phyloP scores from a whole-genome alignment of 2,797 vertebrate species.

The Channa striata region DNA sequence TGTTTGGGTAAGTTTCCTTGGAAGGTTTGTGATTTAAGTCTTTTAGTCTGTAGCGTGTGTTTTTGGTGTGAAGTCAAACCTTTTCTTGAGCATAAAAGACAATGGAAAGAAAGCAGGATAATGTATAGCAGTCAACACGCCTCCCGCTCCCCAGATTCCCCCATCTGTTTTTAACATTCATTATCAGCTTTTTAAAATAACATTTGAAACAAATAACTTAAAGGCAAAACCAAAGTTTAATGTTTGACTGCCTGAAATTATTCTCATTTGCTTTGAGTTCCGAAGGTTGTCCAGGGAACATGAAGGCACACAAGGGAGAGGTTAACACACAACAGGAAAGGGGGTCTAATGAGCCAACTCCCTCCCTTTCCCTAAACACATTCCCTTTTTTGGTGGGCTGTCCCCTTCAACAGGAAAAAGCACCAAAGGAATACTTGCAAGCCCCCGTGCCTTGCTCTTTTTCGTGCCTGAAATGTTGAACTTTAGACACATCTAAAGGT shows the following conservation, averaged over 20 bases:
- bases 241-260: slow-evolving; percentile 11
- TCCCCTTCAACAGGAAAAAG: slow-evolving; percentile 36
- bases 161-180: background rate
- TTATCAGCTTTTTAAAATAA: background rate
- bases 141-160: background rate
- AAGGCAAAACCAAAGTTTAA: background rate
- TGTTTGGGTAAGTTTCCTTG: background rate
- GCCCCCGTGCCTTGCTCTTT: slow-evolving; percentile 7
- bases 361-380: slow-evolving; percentile 57
- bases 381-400: slow-evolving; percentile 50
- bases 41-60: background rate
- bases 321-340: slow-evolving; percentile 65
- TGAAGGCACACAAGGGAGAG: slow-evolving; percentile 27
- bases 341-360: slow-evolving; percentile 42
- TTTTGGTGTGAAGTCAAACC: slow-evolving; percentile 4
- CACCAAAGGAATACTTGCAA: slow-evolving; percentile 29
- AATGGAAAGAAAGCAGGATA: background rate
- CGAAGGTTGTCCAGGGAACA: slow-evolving; percentile 12
- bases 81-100: slow-evolving; percentile 19
- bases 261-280: slow-evolving; percentile 23
- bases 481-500: slow-evolving; percentile 53
- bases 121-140: background rate
- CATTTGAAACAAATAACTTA: background rate
- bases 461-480: slow-evolving; percentile 42
- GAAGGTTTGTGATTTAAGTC: background rate